phyloP scores from a whole-genome alignment of 1,140 invertebrate species.

The Metopolophium dirhodum region DNA sequence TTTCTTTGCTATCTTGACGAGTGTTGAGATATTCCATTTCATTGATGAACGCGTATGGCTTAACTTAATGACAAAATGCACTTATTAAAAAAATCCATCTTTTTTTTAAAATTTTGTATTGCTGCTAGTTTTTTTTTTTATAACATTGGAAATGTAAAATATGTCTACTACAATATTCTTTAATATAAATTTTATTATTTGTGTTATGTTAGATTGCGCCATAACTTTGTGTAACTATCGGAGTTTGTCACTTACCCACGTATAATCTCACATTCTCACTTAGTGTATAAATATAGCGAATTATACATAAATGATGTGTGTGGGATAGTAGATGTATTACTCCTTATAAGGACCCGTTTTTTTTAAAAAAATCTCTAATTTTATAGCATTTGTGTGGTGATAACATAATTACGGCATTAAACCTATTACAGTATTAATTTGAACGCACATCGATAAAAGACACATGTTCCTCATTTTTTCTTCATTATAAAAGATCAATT shows the following conservation, averaged over 20 bases:
- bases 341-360: not conserved
- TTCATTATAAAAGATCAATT: constrained; percentile 41
- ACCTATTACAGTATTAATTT: constrained; percentile 37
- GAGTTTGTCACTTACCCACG: not conserved
- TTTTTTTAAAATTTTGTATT: not conserved
- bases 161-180: not conserved
- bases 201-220: not conserved
- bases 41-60: not conserved
- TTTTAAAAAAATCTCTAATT: not conserved
- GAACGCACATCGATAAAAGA: constrained; percentile 17
- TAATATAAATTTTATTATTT: constrained; percentile 29
- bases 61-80: constrained; percentile 4
- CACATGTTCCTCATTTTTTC: constrained; percentile 39
- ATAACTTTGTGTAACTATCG: not conserved
- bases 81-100: not conserved
- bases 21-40: not conserved
- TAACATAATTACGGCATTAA: constrained; percentile 16
- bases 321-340: not conserved
- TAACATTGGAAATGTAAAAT: not conserved
- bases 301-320: not conserved
- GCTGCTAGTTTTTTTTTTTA: not conserved
- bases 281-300: not conserved
- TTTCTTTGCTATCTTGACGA: constrained; percentile 22
- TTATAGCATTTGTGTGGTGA: too few relatives aligned
- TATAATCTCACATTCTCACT: not conserved